Conservation (phyloP, 2,888 invertebrate genomes). For the Limenitis camilla region DNA sequence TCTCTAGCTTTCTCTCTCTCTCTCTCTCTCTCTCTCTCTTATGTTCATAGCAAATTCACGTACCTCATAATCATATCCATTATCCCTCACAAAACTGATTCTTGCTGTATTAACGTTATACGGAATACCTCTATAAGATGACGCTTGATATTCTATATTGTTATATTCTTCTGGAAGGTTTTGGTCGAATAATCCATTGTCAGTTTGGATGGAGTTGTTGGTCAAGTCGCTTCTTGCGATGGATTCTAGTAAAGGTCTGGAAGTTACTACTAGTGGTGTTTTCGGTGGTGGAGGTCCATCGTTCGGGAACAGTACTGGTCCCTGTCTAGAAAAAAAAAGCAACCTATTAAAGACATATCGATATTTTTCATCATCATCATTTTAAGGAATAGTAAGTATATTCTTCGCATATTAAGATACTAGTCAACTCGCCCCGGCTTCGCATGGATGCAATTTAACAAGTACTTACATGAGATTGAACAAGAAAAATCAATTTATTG, state of each 20-base stretch:
- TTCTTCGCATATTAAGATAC: too few relatives aligned
- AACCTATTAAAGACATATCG: too few relatives aligned
- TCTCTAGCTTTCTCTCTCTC: too few relatives aligned
- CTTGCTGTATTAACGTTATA: slow-evolving; percentile 30
- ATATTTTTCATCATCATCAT: too few relatives aligned
- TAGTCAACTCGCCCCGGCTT: too few relatives aligned
- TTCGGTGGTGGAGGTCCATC: slow-evolving; percentile 50
- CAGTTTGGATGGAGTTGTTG: slow-evolving; percentile 39
- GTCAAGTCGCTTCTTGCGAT: slow-evolving; percentile 56
- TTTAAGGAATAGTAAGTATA: too few relatives aligned
- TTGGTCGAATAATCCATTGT: too few relatives aligned
- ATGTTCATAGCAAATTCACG: slow-evolving; percentile 17
- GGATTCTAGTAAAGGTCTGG: slow-evolving; percentile 55
- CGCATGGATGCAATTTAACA: too few relatives aligned
- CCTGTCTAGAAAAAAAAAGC: slow-evolving; percentile 52
- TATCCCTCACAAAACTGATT: slow-evolving; percentile 21
- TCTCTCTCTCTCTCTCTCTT: too few relatives aligned
- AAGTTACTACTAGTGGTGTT: slow-evolving; percentile 58
- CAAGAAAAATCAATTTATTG: too few relatives aligned
- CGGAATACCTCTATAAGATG: slow-evolving; percentile 23
- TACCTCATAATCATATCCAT: slow-evolving; percentile 50
- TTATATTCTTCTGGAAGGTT: too few relatives aligned
- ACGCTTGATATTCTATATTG: slow-evolving; percentile 12
- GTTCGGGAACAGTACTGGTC: slow-evolving; percentile 64
- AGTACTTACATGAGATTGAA: too few relatives aligned